Evolutionary conservation across 2,113 vertebrate genomes (phyloP).

Genomic region (Climacteris rufus): DNA sequence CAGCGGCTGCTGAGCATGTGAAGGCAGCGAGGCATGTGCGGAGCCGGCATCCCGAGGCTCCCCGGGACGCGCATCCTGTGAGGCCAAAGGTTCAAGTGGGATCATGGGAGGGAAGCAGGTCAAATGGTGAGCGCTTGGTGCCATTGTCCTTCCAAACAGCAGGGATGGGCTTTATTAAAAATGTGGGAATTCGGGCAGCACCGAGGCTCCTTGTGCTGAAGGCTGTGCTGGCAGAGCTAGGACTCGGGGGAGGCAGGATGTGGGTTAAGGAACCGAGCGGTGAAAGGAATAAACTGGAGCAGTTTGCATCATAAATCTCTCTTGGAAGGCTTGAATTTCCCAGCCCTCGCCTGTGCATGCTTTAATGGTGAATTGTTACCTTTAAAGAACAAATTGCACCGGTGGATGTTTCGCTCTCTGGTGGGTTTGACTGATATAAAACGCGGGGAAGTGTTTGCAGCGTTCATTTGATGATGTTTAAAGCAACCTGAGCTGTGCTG

Average conservation of each 20-base stretch:
- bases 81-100: slow-evolving; percentile 58
- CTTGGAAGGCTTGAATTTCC: neutral
- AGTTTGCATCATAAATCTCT: neutral
- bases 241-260: neutral
- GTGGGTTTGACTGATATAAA: neutral
- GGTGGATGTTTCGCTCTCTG: neutral
- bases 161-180: neutral
- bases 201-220: neutral
- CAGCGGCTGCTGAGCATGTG: neutral
- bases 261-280: neutral
- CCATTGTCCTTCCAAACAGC: neutral
- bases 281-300: neutral
- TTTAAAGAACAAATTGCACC: neutral
- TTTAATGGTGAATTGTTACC: neutral
- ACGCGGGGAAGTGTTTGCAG: neutral
- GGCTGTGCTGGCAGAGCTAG: neutral
- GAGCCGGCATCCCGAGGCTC: slow-evolving; percentile 1
- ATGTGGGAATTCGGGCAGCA: neutral
- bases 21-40: slow-evolving; percentile 41
- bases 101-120: slow-evolving; percentile 83
- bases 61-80: slow-evolving; percentile 28
- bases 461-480: neutral
- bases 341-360: neutral
- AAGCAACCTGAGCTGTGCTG: neutral
- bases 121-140: slow-evolving; percentile 77